Base-by-base conservation (phyloP, 2,888 invertebrate genomes). In the Eudasyphora cyanicolor region DNA sequence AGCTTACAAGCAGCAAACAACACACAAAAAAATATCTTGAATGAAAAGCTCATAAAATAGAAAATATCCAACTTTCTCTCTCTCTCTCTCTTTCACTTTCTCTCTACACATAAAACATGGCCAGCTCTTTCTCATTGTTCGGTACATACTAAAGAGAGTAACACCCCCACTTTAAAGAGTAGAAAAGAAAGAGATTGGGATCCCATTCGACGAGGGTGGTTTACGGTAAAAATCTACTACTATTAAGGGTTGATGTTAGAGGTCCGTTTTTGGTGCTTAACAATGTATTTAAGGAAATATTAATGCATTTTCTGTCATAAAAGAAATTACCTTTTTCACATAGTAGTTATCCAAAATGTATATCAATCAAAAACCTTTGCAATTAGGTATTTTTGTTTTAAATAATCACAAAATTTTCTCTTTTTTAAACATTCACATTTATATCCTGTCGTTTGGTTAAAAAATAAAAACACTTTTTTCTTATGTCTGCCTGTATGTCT, bases 21-120 rank as follows among this genome's bases (percentile, higher is more conserved):
- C 73, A 64, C 24, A 64, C 74, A 67, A 70, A 82, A 60, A 75
- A 78, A 76, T 74, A 76, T 77, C 45, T 70, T 85, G 82, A 85
- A 85, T 85, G 83, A 85, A 85, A 85, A 85, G 85, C 85, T 85
- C 49, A 29, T 54, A 54, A 51, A n/a, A n/a, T n/a, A 60, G 29
- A 49, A 71, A 76, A 71, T 67, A 35, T 57, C 38, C 27, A 51
- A 10, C 35, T 51, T 29, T 49, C 42, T 14, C 14, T 69, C n/a
- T 67, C 45, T n/a, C 45, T n/a, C 57, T 57, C 57, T 2, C 57
- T 1, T 7, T 4, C 12, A 38, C 12, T n/a, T n/a, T n/a, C n/a
- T n/a, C n/a, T n/a, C n/a, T n/a, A n/a, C n/a, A n/a, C n/a, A n/a
- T n/a, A n/a, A n/a, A n/a, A n/a, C n/a, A n/a, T n/a, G n/a, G n/a